A percentile compares a stretch with the other conserved stretches of the same genome.
These are phyloP conservation scores for Hylia prasina DNA, from an alignment of 2,113 vertebrate genomes.

Conservation along the genomic window DNA sequence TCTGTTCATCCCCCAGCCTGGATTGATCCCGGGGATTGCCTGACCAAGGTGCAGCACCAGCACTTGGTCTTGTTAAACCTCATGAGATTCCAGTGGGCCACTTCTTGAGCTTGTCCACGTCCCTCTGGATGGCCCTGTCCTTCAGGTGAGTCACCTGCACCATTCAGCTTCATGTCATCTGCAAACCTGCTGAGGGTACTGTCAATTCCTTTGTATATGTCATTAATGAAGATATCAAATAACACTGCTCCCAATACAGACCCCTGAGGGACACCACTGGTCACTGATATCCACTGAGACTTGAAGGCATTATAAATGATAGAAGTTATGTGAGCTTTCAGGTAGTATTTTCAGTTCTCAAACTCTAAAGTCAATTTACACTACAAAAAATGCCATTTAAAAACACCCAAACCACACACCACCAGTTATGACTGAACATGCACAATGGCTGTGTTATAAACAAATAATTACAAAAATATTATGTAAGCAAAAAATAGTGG, in stretches of 20 bases:
- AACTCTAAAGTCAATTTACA: background rate
- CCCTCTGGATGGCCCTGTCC: background rate
- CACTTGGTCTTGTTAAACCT: background rate
- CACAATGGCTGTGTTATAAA: background rate
- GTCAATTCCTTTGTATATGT: background rate
- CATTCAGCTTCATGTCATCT: background rate
- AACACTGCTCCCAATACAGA: background rate
- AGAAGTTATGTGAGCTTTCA: background rate
- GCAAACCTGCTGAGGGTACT: background rate
- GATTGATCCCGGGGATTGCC: background rate
- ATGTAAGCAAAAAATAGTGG: background rate
- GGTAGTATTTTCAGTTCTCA: background rate
- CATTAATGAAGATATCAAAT: background rate
- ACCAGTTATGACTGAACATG: background rate
- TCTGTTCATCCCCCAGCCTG: background rate
- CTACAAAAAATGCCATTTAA: background rate
- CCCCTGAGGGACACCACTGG: background rate
- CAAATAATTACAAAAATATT: background rate
- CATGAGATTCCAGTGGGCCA: background rate
- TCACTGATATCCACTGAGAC: background rate
- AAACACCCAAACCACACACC: background rate
- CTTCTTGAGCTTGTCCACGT: background rate
- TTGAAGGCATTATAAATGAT: background rate
- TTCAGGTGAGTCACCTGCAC: background rate
- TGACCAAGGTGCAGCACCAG: background rate